Evolutionary conservation across 2,113 vertebrate species (phyloP).

Genomic region (Chauna torquata): DNA sequence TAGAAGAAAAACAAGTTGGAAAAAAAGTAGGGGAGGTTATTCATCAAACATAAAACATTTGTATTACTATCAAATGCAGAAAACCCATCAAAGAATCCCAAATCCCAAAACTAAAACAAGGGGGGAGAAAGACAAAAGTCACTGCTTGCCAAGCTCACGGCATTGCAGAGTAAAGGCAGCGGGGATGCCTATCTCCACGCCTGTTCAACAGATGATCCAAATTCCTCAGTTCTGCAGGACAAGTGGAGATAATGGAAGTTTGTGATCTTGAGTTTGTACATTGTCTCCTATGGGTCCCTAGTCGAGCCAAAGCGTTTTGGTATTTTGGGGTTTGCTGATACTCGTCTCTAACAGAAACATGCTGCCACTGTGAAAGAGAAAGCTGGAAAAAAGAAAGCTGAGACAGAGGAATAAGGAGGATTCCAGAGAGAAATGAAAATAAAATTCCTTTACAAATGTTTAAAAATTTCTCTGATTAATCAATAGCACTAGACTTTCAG

Average conservation of each 20-base stretch:
- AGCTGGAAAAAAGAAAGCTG: background rate
- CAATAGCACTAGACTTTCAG: background rate
- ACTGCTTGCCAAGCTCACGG: background rate
- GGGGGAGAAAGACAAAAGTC: background rate
- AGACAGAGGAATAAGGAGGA: background rate
- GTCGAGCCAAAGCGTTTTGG: background rate
- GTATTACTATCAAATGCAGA: conserved; percentile 37
- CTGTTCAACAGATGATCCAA: background rate
- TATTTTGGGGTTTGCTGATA: background rate
- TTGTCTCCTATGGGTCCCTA: background rate
- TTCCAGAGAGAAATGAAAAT: conserved; percentile 13
- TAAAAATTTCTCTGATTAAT: conserved; percentile 25
- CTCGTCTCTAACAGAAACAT: background rate
- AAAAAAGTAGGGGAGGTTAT: conserved; percentile 53
- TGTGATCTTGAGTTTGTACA: background rate
- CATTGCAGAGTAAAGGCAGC: background rate
- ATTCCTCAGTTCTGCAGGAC: background rate
- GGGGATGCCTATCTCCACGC: background rate
- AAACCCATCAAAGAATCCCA: conserved; percentile 3
- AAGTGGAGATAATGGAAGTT: background rate
- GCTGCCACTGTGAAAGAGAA: background rate
- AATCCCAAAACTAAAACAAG: background rate
- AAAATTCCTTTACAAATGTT: conserved; percentile 21
- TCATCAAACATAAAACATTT: conserved; percentile 67
- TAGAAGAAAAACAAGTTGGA: conserved; percentile 72